Evolutionary conservation across 2,888 invertebrate species (phyloP), one percentile per base, ranked within the genome.

Genomic region (Athalia cordata): DNA sequence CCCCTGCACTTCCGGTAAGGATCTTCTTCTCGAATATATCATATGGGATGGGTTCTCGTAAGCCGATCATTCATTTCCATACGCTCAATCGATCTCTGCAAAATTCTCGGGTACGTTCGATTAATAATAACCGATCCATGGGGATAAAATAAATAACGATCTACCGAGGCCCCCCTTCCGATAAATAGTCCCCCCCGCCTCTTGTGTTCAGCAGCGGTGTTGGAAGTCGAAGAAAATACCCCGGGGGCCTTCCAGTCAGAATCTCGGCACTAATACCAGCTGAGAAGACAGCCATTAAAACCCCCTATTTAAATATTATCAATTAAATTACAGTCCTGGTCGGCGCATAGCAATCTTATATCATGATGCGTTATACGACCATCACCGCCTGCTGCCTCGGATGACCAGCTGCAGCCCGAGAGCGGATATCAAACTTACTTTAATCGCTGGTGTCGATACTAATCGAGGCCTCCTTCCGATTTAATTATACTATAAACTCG

Each of bases 251-350:
- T 78, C 79, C 78, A 82, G 82, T 81, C 82, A 59, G 78, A 77
- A 70, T 59, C 67, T 49, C 49, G 55, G 43, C 79, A 75, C 80
- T 80, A 81, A 80, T 79, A 68, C 78, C 79, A 77, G 78, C 74
- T 75, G 80, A 83, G 84, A 85, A 86, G 85, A 85, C 85, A 83
- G 84, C 85, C 85, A 86, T 88, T 88, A 87, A 87, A 84, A 83
- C 84, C 86, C 86, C 83, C 83, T 85, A 89, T 89, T 89, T 89
- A 88, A 89, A 89, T 89, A 89, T 87, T 88, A 87, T 86, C 87
- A 87, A 86, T 84, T 83, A 87, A 89, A 89, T 89, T 88, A 88
- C 85, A 86, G 86, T 86, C 82, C 84, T 82, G 82, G 81, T 77
- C 47, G 79, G 29, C 29, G 50, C 43, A 57, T 77, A 72, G 52